Conservation (phyloP, 1,140 invertebrate genomes). For the Thaumatotibia leucotreta region DNA sequence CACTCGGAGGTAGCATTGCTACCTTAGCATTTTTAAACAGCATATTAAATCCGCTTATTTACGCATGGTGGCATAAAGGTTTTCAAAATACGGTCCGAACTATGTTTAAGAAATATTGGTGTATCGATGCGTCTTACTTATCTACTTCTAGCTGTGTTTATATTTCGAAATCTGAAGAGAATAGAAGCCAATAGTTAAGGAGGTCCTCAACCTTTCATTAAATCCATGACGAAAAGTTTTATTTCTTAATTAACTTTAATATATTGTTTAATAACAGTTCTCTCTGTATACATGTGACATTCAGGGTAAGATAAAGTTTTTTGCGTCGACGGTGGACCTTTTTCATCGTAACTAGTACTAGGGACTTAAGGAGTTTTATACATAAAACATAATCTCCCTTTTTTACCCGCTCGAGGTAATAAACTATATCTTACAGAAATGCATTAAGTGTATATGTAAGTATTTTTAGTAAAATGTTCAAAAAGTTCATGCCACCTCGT, state of each 20-base stretch:
- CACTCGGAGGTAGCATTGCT: conserved; percentile 75
- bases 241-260: not conserved
- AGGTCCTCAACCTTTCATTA: not conserved
- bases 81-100: conserved; percentile 60
- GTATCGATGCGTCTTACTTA: conserved; percentile 18
- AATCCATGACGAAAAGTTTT: not conserved
- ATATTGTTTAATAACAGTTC: not conserved
- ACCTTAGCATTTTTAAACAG: conserved; percentile 81
- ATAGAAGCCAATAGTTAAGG: not conserved
- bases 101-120: conserved; percentile 29
- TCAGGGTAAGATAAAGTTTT: not conserved
- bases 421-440: not conserved
- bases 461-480: too few relatives aligned
- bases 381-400: not conserved
- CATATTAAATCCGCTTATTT: conserved; percentile 83
- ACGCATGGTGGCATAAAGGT: conserved; percentile 84
- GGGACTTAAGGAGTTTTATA: too few relatives aligned
- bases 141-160: not conserved
- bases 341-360: not conserved
- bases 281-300: not conserved
- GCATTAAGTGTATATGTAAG: too few relatives aligned
- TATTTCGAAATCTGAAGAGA: not conserved
- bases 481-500: too few relatives aligned
- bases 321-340: not conserved
- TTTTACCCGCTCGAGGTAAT: not conserved